Base-by-base conservation (phyloP, 2,888 invertebrate species). In the Platycnemis pennipes region DNA sequence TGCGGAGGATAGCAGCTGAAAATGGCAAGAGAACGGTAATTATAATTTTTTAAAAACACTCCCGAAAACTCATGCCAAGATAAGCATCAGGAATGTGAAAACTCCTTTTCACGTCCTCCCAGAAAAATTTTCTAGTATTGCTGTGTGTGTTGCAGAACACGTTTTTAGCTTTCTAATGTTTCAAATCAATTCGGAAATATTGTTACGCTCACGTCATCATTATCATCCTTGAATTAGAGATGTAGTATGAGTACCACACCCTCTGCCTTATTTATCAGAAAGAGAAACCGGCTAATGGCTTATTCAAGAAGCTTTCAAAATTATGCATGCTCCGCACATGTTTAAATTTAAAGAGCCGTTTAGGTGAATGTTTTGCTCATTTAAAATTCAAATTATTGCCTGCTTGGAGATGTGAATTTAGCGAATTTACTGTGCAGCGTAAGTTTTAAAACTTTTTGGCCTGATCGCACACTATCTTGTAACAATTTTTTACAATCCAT, bases 341-440 rank as follows among this genome's bases (percentile, higher is more conserved):
- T 77, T 77, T 37, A 77, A 77, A 31, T 77, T 77, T 77, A 77
- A 37, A 77, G 77, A 77, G 77, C 77, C 31, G 77, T 77, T 77
- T 77, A 77, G 77, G 77, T 16, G 31, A 77, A 37, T 77, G 77
- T 37, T 77, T 77, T 77, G 31, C 77, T 77, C 77, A 77, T 77
- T 77, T 77, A 37, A 77, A 77, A 37, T 77, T 77, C 77, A 77
- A 77, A 77, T 77, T 31, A 77, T 13, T 11, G 11, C 11, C 77
- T 37, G 37, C 77, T 77, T 37, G 16, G 77, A 77, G 31, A 77
- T 77, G 77, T 77, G 26, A 77, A 77, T 77, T 77, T 77, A 77
- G 77, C 77, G 26, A 77, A 77, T 77, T 77, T 77, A 77, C 77
- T 37, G 77, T 11, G 77, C 77, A 77, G 37, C 31, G 37, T 37